Conservation (phyloP, 1,140 invertebrate genomes). For the Luehdorfia chinensis region DNA sequence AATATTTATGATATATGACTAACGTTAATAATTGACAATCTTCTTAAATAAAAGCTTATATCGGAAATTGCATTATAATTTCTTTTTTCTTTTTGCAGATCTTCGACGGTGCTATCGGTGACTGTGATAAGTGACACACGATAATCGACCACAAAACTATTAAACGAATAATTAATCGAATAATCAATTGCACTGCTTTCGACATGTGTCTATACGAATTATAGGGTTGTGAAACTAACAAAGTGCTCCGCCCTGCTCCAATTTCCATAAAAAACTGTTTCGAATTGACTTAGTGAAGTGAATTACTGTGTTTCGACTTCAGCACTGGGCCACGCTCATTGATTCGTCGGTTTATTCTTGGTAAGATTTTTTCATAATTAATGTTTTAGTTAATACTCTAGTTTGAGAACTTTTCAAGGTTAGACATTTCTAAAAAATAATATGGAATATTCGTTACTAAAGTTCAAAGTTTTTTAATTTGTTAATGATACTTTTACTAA, state of each 20-base stretch:
- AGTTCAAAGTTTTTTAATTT: no score
- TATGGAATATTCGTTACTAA: no score
- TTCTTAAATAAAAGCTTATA: no score
- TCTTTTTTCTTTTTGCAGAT: slow-evolving; percentile 10
- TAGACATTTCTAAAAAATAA: no score
- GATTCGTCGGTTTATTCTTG: slow-evolving; percentile 13
- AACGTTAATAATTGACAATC: no score
- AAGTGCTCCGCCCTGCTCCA: not conserved
- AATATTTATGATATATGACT: no score
- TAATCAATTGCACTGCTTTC: not conserved
- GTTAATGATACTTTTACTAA: no score
- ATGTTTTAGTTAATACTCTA: no score
- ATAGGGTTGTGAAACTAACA: slow-evolving; percentile 9
- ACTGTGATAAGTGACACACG: slow-evolving; percentile 13
- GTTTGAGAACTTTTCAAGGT: no score
- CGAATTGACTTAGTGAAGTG: slow-evolving; percentile 15
- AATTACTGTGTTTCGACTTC: not conserved
- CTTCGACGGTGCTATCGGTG: slow-evolving; percentile 5
- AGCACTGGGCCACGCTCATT: slow-evolving; percentile 8
- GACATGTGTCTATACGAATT: slow-evolving; percentile 4
- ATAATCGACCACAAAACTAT: not conserved
- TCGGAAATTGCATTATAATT: not conserved
- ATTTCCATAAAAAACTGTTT: not conserved
- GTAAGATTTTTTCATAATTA: not conserved
- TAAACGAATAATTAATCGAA: slow-evolving; percentile 3